phyloP scores from a whole-genome alignment of 37 sponge, comb jelly and placozoan species.

The Halichondria panicea region DNA sequence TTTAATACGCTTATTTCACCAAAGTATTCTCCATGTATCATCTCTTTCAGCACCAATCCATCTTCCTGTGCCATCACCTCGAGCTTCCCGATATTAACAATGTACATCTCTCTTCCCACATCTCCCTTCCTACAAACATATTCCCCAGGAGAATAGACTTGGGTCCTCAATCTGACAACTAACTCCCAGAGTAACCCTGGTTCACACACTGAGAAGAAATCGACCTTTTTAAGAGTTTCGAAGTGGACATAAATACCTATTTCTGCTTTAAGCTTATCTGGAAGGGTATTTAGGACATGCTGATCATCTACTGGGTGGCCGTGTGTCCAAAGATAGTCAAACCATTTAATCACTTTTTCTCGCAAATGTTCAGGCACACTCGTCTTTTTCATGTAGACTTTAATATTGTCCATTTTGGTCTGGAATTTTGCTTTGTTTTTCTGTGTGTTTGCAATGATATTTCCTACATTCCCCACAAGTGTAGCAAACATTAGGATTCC shows the following conservation, averaged over 20 bases:
- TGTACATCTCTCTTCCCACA: constrained; percentile 81
- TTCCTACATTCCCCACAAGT: constrained; percentile 70
- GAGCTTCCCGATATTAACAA: constrained; percentile 59
- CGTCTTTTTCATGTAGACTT: constrained; percentile 51
- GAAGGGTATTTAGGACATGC: constrained; percentile 39
- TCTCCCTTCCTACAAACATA: constrained; percentile 71
- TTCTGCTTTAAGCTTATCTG: constrained; percentile 65
- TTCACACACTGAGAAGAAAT: constrained; percentile 75
- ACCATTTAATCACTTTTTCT: constrained; percentile 68
- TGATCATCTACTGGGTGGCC: constrained; percentile 53
- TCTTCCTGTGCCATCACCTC: constrained; percentile 40
- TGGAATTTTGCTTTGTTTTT: constrained; percentile 65
- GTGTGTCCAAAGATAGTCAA: constrained; percentile 65
- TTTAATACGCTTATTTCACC: constrained; percentile 74
- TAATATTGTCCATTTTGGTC: constrained; percentile 56
- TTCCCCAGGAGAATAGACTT: constrained; percentile 75
- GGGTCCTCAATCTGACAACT: constrained; percentile 65
- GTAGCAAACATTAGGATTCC: constrained; percentile 78
- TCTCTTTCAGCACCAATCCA: background rate
- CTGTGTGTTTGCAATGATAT: constrained; percentile 69
- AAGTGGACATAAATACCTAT: constrained; percentile 65
- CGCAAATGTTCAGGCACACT: constrained; percentile 55
- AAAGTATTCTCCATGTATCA: constrained; percentile 64
- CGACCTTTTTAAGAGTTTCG: constrained; percentile 60
- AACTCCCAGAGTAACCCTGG: constrained; percentile 67